phyloP scores from a whole-genome alignment of 2,797 vertebrate genomes.

The Anguilla obscura region DNA sequence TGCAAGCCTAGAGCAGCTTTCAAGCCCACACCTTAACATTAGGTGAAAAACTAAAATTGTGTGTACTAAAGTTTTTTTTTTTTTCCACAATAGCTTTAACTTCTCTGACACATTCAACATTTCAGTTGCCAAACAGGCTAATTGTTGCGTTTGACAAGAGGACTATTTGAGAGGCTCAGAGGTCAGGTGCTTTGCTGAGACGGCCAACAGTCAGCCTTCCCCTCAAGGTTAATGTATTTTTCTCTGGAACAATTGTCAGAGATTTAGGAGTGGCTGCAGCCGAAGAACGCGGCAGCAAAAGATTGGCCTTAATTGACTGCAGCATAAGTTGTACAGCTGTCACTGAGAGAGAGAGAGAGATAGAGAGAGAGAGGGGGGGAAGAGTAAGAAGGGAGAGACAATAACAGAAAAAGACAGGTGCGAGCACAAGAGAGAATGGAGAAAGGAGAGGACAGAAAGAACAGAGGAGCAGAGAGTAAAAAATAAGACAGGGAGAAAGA shows the following conservation, averaged over 20 bases:
- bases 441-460: neutral
- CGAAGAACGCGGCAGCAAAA: slow-evolving; percentile 16
- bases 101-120: slow-evolving; percentile 58
- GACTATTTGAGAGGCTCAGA: slow-evolving; percentile 46
- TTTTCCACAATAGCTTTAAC: slow-evolving; percentile 56
- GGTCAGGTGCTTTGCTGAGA: slow-evolving; percentile 55
- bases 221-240: slow-evolving; percentile 55
- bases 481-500: neutral
- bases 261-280: slow-evolving; percentile 48
- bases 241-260: slow-evolving; percentile 37
- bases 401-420: neutral
- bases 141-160: slow-evolving; percentile 56
- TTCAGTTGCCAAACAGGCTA: slow-evolving; percentile 59
- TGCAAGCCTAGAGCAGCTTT: slow-evolving; percentile 60
- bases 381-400: too few relatives aligned
- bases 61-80: slow-evolving; percentile 51
- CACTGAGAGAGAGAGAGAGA: neutral
- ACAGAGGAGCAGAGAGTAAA: neutral
- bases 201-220: slow-evolving; percentile 47
- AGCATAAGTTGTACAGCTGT: slow-evolving; percentile 28
- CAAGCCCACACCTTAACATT: slow-evolving; percentile 46
- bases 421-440: neutral
- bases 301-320: slow-evolving; percentile 37
- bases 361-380: neutral
- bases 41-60: slow-evolving; percentile 22